Evolutionary conservation across 2,797 vertebrate species (phyloP).

Genomic region (Xerus rutilus): DNA sequence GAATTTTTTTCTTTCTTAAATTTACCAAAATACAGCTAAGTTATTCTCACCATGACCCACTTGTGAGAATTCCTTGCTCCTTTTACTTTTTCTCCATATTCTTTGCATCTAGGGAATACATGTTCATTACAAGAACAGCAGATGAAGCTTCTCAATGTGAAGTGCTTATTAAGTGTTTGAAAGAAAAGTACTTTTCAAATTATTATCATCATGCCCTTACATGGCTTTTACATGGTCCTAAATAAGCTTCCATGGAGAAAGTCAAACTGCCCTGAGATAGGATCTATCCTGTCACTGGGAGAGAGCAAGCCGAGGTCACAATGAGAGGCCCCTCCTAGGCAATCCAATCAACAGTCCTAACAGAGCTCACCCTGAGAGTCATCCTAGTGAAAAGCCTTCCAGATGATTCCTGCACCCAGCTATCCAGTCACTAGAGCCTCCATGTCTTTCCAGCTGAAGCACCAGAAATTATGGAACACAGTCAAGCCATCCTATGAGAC

Average conservation of each 20-base stretch:
- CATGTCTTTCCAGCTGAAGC: neutral
- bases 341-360: neutral
- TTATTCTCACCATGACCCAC: neutral
- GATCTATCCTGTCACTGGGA: neutral
- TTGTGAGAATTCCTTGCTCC: neutral
- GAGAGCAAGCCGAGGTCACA: neutral
- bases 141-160: neutral
- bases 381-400: neutral
- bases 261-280: neutral
- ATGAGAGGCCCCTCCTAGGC: fast-evolving
- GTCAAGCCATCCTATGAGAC: neutral
- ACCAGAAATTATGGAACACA: neutral
- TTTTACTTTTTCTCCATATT: neutral
- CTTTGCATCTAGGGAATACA: neutral
- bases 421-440: neutral
- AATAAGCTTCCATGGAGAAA: neutral
- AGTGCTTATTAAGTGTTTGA: neutral
- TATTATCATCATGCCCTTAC: neutral
- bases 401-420: neutral
- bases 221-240: neutral
- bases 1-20: neutral
- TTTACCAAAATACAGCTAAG: neutral
- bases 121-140: neutral
- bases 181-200: neutral
- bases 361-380: neutral